phyloP scores from a whole-genome alignment of 2,797 vertebrate genomes.

The Microchirus variegatus region DNA sequence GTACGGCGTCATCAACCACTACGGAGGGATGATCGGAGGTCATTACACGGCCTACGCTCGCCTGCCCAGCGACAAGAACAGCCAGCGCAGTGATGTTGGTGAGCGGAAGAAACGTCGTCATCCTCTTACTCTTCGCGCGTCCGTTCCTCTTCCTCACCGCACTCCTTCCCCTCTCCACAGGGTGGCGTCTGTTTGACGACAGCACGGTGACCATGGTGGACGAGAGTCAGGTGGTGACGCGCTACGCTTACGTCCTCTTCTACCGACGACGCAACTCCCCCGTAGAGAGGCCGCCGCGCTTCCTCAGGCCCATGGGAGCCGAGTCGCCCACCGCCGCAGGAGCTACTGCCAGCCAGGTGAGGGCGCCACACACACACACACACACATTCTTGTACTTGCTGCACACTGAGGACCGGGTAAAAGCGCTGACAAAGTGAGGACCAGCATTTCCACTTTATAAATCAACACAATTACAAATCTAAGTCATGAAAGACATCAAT shows the following conservation, averaged over 20 bases:
- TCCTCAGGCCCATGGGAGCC: slow-evolving; percentile 80
- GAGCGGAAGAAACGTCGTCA: slow-evolving; percentile 50
- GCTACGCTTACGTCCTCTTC: slow-evolving; percentile 97
- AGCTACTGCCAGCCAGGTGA: slow-evolving; percentile 94
- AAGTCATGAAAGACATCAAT: no score
- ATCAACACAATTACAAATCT: no score
- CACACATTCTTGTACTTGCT: no score
- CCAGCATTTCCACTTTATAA: no score
- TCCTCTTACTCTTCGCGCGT: neutral
- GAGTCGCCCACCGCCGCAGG: slow-evolving; percentile 83
- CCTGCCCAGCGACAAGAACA: slow-evolving; percentile 95
- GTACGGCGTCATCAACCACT: slow-evolving; percentile 99
- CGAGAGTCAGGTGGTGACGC: slow-evolving; percentile 97
- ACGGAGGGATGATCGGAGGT: slow-evolving; percentile 97
- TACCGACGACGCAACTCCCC: slow-evolving; percentile 97
- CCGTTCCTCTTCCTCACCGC: no score
- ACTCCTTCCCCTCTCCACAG: slow-evolving; percentile 64
- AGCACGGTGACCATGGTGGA: slow-evolving; percentile 97
- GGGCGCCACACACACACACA: slow-evolving; percentile 46
- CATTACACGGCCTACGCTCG: slow-evolving; percentile 97
- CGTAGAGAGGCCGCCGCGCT: slow-evolving; percentile 90
- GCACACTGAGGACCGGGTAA: no score
- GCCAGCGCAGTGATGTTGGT: slow-evolving; percentile 98
- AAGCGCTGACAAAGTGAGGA: no score
- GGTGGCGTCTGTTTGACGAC: slow-evolving; percentile 98